Percentiles rank a stretch among this genome's conserved stretches.
These are phyloP conservation scores for Caenorhabditis tropicalis DNA, from an alignment of 1,140 invertebrate species.

Conservation along the genomic window DNA sequence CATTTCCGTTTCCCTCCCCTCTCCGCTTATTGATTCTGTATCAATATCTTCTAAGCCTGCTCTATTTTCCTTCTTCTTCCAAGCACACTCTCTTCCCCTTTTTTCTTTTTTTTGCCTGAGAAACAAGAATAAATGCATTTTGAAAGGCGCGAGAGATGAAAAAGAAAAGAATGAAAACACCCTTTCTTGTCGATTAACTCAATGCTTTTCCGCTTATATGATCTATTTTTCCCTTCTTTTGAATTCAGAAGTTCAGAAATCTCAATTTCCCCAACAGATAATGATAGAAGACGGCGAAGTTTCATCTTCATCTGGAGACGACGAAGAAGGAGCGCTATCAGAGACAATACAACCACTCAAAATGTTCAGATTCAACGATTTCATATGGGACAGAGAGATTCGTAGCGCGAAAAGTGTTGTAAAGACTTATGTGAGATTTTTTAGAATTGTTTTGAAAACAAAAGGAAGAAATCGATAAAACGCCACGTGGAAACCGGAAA, in stretches of 20 bases:
- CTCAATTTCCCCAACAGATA: not conserved
- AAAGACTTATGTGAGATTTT: not conserved
- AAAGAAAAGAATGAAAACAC: too few relatives aligned
- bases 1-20: too few relatives aligned
- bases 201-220: slow-evolving; percentile 12
- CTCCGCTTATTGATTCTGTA: not conserved
- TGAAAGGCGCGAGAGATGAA: not conserved
- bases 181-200: slow-evolving; percentile 1
- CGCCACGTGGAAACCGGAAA: too few relatives aligned
- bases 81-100: too few relatives aligned
- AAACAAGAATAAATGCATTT: slow-evolving; percentile 5
- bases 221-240: not conserved
- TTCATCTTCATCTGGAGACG: not conserved
- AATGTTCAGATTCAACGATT: not conserved
- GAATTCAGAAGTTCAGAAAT: not conserved
- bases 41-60: too few relatives aligned
- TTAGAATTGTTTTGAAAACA: not conserved
- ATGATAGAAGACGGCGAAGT: not conserved
- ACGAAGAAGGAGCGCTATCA: too few relatives aligned
- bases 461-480: too few relatives aligned
- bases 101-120: not conserved
- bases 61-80: not conserved
- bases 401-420: not conserved
- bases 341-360: too few relatives aligned
- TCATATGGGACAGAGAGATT: not conserved